These are phyloP conservation scores for Heliconius hermathena DNA, from an alignment of 1,140 invertebrate genomes.

Conservation along the genomic window DNA sequence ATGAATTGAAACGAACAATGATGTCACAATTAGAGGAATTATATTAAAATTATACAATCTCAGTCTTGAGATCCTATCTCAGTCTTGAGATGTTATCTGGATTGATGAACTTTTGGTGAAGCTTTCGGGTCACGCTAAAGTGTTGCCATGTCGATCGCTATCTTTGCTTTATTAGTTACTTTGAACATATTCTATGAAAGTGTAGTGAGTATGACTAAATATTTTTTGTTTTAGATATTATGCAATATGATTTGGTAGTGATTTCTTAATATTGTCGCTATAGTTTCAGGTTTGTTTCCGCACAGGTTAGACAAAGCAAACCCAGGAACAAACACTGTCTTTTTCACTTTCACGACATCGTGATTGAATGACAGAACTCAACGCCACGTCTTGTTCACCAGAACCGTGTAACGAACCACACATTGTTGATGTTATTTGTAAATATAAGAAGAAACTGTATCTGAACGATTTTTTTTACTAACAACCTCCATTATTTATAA, in stretches of 20 bases:
- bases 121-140: constrained; percentile 3
- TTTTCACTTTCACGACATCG: too few relatives aligned
- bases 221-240: not conserved
- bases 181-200: not conserved
- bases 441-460: too few relatives aligned
- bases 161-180: not conserved
- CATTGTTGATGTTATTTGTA: too few relatives aligned
- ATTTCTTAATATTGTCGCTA: not conserved
- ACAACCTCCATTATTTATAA: too few relatives aligned
- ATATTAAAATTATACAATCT: constrained; percentile 38
- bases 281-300: too few relatives aligned
- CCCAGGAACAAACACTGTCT: too few relatives aligned
- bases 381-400: too few relatives aligned
- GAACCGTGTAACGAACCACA: too few relatives aligned
- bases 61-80: not conserved
- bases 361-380: too few relatives aligned
- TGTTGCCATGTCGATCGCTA: not conserved
- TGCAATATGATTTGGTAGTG: not conserved
- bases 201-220: not conserved
- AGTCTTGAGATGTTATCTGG: not conserved
- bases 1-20: constrained; percentile 66
- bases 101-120: constrained; percentile 3
- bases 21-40: constrained; percentile 66
- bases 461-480: too few relatives aligned
- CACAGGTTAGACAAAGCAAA: too few relatives aligned